phyloP scores from a whole-genome alignment of 2,888 invertebrate genomes.

The Uloborus plumipes region DNA sequence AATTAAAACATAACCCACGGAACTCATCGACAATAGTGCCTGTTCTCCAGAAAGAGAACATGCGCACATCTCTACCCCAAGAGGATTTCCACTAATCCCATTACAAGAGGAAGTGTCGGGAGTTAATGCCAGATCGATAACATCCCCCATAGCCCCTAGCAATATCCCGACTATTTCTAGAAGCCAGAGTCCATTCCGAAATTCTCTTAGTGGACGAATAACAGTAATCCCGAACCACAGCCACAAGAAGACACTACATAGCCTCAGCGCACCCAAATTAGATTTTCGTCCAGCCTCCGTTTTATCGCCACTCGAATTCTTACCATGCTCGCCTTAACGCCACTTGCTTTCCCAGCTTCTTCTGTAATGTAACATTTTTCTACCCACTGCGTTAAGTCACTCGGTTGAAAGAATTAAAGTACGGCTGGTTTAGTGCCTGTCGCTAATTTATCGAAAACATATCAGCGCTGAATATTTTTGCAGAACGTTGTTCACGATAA shows the following conservation, averaged over 20 bases:
- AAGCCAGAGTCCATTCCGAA: conserved; percentile 30
- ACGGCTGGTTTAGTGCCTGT: no score
- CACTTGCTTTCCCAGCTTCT: background rate
- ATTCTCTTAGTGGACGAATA: conserved; percentile 43
- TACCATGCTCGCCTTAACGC: conserved; percentile 15
- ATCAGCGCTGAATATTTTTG: no score
- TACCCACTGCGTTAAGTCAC: no score
- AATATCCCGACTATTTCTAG: background rate
- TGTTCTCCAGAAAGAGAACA: conserved; percentile 1
- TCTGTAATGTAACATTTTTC: no score
- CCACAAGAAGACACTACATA: conserved; percentile 10
- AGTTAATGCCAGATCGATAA: conserved; percentile 52
- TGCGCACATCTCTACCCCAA: conserved; percentile 27
- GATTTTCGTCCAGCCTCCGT: conserved; percentile 34
- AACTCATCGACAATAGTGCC: no score
- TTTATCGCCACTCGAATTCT: conserved; percentile 41
- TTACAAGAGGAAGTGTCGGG: conserved; percentile 46
- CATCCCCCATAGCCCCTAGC: background rate
- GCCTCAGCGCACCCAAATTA: conserved; percentile 41
- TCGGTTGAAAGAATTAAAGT: no score
- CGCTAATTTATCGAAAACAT: no score
- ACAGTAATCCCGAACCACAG: conserved; percentile 22
- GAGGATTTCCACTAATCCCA: conserved; percentile 41
- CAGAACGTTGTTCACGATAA: no score
- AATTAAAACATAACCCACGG: no score